phyloP scores from a whole-genome alignment of 2,113 vertebrate species.

The Thunnus thynnus region DNA sequence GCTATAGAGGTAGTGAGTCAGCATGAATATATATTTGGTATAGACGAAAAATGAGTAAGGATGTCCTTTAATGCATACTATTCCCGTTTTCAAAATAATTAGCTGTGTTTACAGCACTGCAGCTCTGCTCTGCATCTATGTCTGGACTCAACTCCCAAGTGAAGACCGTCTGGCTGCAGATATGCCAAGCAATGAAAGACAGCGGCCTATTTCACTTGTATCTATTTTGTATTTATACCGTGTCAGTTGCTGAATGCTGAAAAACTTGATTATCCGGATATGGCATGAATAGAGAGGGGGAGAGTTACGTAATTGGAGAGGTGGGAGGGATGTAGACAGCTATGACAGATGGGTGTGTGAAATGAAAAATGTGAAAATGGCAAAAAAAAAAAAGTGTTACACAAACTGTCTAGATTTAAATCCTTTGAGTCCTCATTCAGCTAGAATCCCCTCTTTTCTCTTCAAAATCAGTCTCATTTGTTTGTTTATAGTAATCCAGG shows the following conservation, averaged over 20 bases:
- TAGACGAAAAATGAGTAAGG: not conserved
- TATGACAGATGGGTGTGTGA: not conserved
- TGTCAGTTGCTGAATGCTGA: constrained; percentile 29
- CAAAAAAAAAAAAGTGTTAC: not conserved
- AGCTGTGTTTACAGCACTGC: constrained; percentile 8
- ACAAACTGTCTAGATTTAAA: no score
- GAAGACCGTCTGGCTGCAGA: not conserved
- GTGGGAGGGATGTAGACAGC: no score
- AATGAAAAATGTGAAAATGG: not conserved
- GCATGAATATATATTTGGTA: not conserved
- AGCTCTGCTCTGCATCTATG: not conserved
- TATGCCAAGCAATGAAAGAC: not conserved
- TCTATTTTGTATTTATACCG: no score
- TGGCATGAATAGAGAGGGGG: not conserved
- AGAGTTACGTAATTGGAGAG: not conserved
- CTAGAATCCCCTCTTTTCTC: no score
- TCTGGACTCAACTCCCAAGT: not conserved
- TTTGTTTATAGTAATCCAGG: no score
- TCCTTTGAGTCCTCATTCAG: no score
- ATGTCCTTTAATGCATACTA: not conserved
- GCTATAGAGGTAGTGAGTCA: not conserved
- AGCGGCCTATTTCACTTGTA: not conserved
- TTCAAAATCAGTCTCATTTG: no score
- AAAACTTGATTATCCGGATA: constrained; percentile 8
- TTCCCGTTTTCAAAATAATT: not conserved